Base-by-base conservation (phyloP, 35 echinoderm and acorn worm genomes). In the Lytechinus pictus region DNA sequence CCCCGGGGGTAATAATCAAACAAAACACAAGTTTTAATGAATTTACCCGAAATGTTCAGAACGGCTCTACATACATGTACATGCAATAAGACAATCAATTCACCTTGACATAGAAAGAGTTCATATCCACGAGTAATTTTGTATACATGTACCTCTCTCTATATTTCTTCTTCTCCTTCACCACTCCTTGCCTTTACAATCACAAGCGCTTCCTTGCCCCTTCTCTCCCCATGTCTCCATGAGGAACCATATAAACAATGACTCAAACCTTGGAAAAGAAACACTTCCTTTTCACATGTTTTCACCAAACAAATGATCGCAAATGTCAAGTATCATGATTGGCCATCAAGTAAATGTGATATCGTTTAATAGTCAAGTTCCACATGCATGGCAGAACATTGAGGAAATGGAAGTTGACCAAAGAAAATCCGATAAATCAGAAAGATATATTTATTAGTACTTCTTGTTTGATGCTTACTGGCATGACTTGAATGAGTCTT, bases 231-330 rank as follows among this genome's bases (percentile, higher is more conserved):
- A 79, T 19, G 66, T 79, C 66, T 79, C 66, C 66, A 79, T 24
- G 19, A 79, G 66, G 66, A 79, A 90, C 88, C 27, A 44, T 21
- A 12, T 51, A 88, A 90, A 44, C 16, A 44, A 21, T 90, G 88
- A 90, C 88, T 90, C 88, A 90, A 90, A 52, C 52, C 88, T 79
- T 90, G 88, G 27, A 90, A 28, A 90, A 90, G 88, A 90, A 90
- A 90, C 88, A 90, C 88, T 90, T 90, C 88, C 88, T 54, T 52
- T 90, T 90, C 88, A 90, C 16, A 54, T 90, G 11, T 90, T 90
- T 90, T 21, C 88, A 3, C 88, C 88, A 9, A 33, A 44, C 66
- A 79, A 7, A 79, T 44, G 33, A 44, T 24, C 66, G 16, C 66
- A 4, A 79, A 79, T 79, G 66, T 79, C 66, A 79, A 79, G 66